Base-by-base conservation (phyloP, 2,797 vertebrate genomes). In the Myripristis jacobus region DNA sequence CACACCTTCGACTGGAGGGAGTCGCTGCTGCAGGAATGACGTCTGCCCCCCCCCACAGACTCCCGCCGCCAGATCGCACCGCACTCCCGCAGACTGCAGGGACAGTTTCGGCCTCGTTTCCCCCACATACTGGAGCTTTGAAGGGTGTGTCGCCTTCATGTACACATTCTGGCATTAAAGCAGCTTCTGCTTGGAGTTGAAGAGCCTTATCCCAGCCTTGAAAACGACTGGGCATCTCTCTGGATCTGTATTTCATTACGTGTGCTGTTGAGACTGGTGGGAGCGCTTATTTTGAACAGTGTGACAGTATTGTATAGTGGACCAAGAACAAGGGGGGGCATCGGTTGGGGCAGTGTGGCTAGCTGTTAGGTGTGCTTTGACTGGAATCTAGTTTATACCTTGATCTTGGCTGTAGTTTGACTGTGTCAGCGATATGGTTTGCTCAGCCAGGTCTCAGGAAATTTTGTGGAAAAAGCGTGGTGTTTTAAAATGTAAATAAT, bases 1-100 rank as follows among this genome's bases (percentile, higher is more conserved):
- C 96, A 97, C 76, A 96, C 95, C 89, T 99, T 98, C 88, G 96
- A 96, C 94, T 99, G 97, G 97, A 95, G 96, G 90, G 97, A 98
- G 88, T 94, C 96, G 0, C 92, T 99, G 50, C 91, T 96, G 10
- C 96, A 98, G 71, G 96, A 98, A 62, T 94, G 88, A 94, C 59
- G 25, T 18, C 56, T 4, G 19, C 16, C 19, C 38, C 8, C 18
- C 55, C 50, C 22, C 52, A 21, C 56, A n/a, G n/a, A 5, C 1
- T 6, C 21, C 50, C 0, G 2, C 44, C 8, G 2, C 55, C 74
- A 34, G 43, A 59, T 21, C n/a, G 29, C 6, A 43, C 53, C 56
- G 34, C 19, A 44, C 74, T 18, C 25, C 46, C 29, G 24, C 59
- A 47, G 57, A 41, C 50, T 19, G 34, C 61, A 64, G 19, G 1